Evolutionary conservation across 35 echinoderm and acorn worm species (phyloP), one percentile per base, ranked within the genome.

Genomic region (Diadema setosum): DNA sequence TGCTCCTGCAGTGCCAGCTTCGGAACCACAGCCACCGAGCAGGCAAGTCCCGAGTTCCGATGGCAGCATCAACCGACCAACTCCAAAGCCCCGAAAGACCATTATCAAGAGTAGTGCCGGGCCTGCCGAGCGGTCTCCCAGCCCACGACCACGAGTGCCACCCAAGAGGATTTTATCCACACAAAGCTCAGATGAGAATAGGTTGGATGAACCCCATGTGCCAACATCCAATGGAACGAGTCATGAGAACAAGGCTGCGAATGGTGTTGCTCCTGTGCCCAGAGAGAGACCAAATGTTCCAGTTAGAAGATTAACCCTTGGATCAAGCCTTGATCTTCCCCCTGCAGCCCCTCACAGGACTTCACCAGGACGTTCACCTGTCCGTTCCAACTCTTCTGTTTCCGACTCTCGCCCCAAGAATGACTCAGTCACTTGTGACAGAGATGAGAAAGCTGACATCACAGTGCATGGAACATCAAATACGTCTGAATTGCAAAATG

Each of bases 61-160:
- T 42, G 73, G 35, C 20, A 78, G 20, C 25, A 33, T 41, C 39
- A 44, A 8, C 33, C 29, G 73, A 25, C 73, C 73, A 39, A 78
- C 73, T 42, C 73, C 73, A 44, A 78, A 44, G 40, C 73, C 73
- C 29, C 73, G 73, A 41, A 78, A 78, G 40, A 78, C 73, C 14
- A 78, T 78, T 36, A 78, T 33, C 70, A 42, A 78, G 7, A 34
- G 27, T 31, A 78, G 44, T 24, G 40, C 27, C 36, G 25, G 27
- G 39, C 40, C 73, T n/a, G 12, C 3, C 3, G 69, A 78, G 21
- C 34, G 39, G 36, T 34, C 35, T 41, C 73, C 73, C 1, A 44
- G 33, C 44, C 35, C 73, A 8, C 9, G 40, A 5, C 73, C 73
- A 41, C 73, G 73, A 39, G 33, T 78, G 73, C 73, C 30, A 1